Base-by-base conservation (phyloP, 1,140 invertebrate species). In the Lasaia peninsularis region DNA sequence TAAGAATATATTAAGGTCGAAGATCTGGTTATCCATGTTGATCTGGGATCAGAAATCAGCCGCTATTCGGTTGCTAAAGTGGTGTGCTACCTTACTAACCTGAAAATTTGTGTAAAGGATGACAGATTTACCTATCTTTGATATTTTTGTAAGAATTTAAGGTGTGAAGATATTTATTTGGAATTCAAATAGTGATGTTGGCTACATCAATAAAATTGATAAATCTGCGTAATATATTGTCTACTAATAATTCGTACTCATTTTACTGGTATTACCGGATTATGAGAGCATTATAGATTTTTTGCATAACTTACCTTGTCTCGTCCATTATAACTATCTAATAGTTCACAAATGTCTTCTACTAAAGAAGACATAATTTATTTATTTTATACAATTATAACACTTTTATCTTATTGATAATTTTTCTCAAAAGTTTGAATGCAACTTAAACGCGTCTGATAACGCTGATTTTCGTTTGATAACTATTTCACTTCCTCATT, bases 291-390 rank as follows among this genome's bases (percentile, higher is more conserved):
- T 31, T 58, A 54, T 44, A 53, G n/a, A n/a, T n/a, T 67, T 83
- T 84, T 78, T 81, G 79, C 75, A 81, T 84, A 75, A 53, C 69
- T 71, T 75, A 88, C 85, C 85, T 88, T 88, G 67, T 88, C 85
- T 67, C 85, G 77, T 8, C 85, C 85, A 67, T 84, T 86, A 62
- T 88, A 88, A 60, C 78, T 88, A 59, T 86, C 80, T 65, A 88
- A 74, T 48, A 88, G 69, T 69, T 88, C 85, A 56, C 80, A 85
- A 68, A 88, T 71, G 84, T 88, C 85, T 65, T 86, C 82, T 18
- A 73, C 57, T 51, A 80, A 49, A 16, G 82, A 77, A 65, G 82
- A 81, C 84, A 87, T 87, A 18, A 18, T 40, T 9, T 16, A 40
- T 16, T 44, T 68, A n/a, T n/a, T 64, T 71, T 51, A 63, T 16